Evolutionary conservation across 2,113 vertebrate genomes (phyloP), one percentile per base, ranked within the genome.

Genomic region (Trogon melanurus): DNA sequence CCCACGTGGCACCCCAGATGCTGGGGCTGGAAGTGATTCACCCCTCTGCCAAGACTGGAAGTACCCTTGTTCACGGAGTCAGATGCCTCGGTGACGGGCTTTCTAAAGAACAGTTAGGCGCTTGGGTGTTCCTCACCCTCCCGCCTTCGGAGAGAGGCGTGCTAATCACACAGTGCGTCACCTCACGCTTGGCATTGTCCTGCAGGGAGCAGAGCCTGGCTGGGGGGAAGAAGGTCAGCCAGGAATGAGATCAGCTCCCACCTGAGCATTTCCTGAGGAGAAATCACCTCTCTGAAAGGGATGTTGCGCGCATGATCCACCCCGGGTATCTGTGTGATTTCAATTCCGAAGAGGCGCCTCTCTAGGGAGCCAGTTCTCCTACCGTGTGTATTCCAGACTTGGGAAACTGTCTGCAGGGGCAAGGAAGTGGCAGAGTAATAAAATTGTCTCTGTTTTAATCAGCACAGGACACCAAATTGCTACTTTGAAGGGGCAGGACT

Each of bases 281-380:
- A 50, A 72, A 50, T 3, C 23, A 76, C 9, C 22, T 2, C 50
- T 56, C 54, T 62, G 53, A 7, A 23, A 56, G 73, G 1, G n/a
- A 16, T 38, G 15, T 13, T 2, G 13, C 5, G 38, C 17, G 9
- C 1, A 5, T 12, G 36, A 82, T 57, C 66, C 50, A 8, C 72
- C 62, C 71, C 16, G 80, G 61, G 69, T 7, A 13, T 47, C 60
- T 22, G 71, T 4, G 44, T 2, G 32, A 45, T 47, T 72, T 36
- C 58, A 85, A 89, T 56, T 50, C 88, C 54, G 41, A 62, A 62
- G 41, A 71, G 12, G 57, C 5, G 65, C 45, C 79, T 74, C 4
- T 5, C 56, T 53, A 45, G 27, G 76, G 72, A 96, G 95, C 82
- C 93, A 88, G 92, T 81, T 95, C 69, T 95, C 90, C 90, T 48